Conservation (phyloP, 2,797 vertebrate species). For the Telmatherina bonti region DNA sequence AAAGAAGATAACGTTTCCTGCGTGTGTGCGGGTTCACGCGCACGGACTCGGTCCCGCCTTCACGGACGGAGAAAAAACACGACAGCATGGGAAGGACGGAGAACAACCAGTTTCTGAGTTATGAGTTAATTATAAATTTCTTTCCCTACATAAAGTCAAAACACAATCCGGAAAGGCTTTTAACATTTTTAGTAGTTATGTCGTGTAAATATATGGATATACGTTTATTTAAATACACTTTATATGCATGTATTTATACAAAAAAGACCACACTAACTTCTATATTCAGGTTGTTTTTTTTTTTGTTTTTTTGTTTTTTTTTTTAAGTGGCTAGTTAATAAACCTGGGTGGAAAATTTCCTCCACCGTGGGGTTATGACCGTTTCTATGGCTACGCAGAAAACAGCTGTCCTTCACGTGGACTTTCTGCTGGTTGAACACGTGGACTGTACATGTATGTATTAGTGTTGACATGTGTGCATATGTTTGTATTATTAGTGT, state of each 20-base stretch:
- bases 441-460: too few relatives aligned
- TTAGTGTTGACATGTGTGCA: too few relatives aligned
- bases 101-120: not conserved
- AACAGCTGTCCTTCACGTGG: not conserved
- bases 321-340: too few relatives aligned
- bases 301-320: not conserved
- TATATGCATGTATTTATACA: not conserved
- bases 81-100: not conserved
- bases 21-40: not conserved
- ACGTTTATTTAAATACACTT: not conserved
- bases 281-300: not conserved
- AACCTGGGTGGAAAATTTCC: not conserved
- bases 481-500: not conserved
- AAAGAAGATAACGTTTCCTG: not conserved
- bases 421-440: not conserved
- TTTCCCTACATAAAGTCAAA: rapidly evolving
- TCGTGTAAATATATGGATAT: too few relatives aligned
- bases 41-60: constrained; percentile 1
- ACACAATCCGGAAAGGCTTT: rapidly evolving
- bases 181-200: not conserved
- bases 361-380: not conserved
- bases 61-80: constrained; percentile 1
- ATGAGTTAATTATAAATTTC: rapidly evolving
- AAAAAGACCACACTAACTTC: not conserved
- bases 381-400: not conserved